Evolutionary conservation across 2,113 vertebrate species (phyloP), one percentile per base, ranked within the genome.

Genomic region (Glaucomys volans): DNA sequence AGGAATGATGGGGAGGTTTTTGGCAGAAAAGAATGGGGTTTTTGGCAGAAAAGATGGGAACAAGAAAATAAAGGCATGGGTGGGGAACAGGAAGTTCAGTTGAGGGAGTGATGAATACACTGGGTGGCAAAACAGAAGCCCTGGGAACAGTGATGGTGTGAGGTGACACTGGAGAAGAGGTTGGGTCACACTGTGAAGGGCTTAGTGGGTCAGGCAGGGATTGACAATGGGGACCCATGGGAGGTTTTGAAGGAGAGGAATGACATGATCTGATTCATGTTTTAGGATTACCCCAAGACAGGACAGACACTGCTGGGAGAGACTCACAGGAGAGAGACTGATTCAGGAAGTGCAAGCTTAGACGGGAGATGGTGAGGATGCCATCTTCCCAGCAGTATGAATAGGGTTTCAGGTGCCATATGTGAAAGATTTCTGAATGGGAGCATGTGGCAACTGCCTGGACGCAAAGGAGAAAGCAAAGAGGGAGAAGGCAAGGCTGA

Each of bases 41-140:
- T 32, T 74, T 5, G 32, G 37, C 42, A 32, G 74, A n/a, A 76
- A 42, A 59, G 35, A 40, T 8, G 20, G 47, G 9, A 26, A 10
- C 11, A 22, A 5, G 14, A 69, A 20, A 62, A 17, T 22, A 13
- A 35, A 59, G 42, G 37, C 69, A 40, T 0, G 2, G 32, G 28
- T 13, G 5, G 8, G 8, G 69, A 22, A 47, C n/a, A 24, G 47
- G 37, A 0, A 2, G 16, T 32, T 7, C 37, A 14, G 57, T n/a
- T 3, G 37, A 17, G n/a, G 28, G 44, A 9, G 50, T 14, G 16
- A 35, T 4, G 47, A 2, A 16, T 2, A 8, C 0, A 13, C 1
- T 4, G 1, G 2, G 3, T 1, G 35, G 28, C 54, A 4, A 20
- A 28, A 37, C 24, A 10, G 26, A 28, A 4, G 62, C 20, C n/a